Conservation (phyloP, 2,888 invertebrate species). For the Torymus texanus region DNA sequence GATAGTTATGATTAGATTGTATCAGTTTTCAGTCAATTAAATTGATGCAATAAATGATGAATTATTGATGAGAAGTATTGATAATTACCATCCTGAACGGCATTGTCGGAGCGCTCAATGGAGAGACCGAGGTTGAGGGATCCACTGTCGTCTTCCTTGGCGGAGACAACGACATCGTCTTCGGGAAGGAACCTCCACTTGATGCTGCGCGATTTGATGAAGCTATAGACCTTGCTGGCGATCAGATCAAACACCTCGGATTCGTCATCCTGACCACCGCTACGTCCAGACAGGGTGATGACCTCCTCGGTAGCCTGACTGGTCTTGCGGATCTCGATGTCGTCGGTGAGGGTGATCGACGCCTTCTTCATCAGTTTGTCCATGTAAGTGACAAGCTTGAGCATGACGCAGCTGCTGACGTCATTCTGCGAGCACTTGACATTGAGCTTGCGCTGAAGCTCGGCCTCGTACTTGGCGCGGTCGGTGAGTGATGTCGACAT, state of each 20-base stretch:
- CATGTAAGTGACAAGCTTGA: constrained; percentile 88
- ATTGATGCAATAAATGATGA: too few species aligned
- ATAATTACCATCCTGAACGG: constrained; percentile 70
- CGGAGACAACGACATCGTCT: constrained; percentile 85
- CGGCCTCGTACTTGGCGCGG: constrained; percentile 79
- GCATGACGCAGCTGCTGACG: constrained; percentile 88
- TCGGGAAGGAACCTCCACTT: constrained; percentile 87
- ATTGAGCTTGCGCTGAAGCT: constrained; percentile 84
- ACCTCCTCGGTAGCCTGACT: constrained; percentile 78
- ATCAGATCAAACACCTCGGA: constrained; percentile 80
- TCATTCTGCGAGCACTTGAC: constrained; percentile 86
- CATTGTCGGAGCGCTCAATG: constrained; percentile 80
- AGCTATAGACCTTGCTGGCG: constrained; percentile 85
- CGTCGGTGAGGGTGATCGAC: constrained; percentile 85
- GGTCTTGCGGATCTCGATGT: constrained; percentile 83
- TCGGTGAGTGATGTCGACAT: constrained; percentile 67
- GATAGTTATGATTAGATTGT: too few species aligned
- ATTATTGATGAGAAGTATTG: neutral
- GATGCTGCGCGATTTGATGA: constrained; percentile 85
- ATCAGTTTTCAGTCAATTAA: too few species aligned
- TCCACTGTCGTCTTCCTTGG: constrained; percentile 82
- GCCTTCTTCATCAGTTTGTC: constrained; percentile 88
- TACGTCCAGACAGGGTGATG: constrained; percentile 77
- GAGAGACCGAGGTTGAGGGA: constrained; percentile 84
- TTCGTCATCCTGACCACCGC: constrained; percentile 75